Base-by-base conservation (phyloP, 2,113 vertebrate species). In the Amazona vittata region DNA sequence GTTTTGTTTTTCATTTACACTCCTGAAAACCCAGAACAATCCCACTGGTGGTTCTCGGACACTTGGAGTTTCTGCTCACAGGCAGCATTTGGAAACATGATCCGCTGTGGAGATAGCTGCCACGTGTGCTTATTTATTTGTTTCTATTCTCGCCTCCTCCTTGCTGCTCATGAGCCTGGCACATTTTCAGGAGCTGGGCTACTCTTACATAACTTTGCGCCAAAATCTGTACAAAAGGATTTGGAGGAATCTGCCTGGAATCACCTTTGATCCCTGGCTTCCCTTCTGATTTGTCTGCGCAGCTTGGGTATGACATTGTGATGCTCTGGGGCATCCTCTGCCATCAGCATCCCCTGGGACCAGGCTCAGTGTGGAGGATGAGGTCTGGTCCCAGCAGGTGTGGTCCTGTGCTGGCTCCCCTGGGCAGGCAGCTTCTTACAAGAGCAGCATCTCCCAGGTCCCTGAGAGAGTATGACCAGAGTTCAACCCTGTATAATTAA, bases 111-210 rank as follows among this genome's bases (percentile, higher is more conserved):
- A 87, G 46, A 89, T 52, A 96, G 37, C 46, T 81, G 76, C 69
- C 83, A 94, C 9, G 0, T 74, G 82, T 46, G 39, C 35, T 88
- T 89, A 76, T 92, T 81, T 94, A 49, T 95, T 95, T 97, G 96
- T 95, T 97, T 96, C 53, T 83, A 3, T 92, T 95, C 88, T 94
- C 80, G 85, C 86, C 81, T 95, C 70, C 63, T 92, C 53, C 83
- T 94, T 59, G 85, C 90, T 91, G 80, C 60, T 92, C 17, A 0
- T 0, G 1, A 89, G 91, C 60, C 89, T 93, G 95, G 93, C 96
- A 91, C 90, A 46, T 85, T 87, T 96, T 93, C 92, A 93, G 91
- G 95, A 95, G 53, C 75, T 0, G 13, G 64, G 53, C 70, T 95
- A 78, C 76, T 78, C 63, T 96, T 94, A 87, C 37, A 11, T 89